These are phyloP conservation scores for Chlorops oryzae DNA, from an alignment of 1,140 invertebrate genomes.

Conservation along the genomic window DNA sequence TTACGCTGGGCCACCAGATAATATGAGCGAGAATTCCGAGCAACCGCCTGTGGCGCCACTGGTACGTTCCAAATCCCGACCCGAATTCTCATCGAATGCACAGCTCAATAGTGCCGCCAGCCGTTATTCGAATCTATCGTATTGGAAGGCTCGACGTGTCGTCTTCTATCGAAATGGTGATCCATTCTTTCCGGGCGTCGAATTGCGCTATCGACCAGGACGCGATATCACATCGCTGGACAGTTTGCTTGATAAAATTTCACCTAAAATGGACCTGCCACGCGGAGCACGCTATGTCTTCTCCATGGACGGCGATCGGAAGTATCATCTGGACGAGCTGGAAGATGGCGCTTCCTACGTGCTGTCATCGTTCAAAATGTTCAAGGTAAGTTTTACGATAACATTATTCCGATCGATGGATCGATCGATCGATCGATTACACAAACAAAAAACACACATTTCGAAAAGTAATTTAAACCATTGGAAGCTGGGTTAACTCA, in stretches of 20 bases:
- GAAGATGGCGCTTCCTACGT: constrained; percentile 87
- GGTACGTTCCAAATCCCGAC: constrained; percentile 43
- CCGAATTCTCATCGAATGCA: constrained; percentile 32
- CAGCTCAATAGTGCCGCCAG: constrained; percentile 36
- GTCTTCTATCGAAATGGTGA: constrained; percentile 92
- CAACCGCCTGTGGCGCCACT: constrained; percentile 43
- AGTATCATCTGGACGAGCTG: constrained; percentile 77
- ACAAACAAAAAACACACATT: too few relatives aligned
- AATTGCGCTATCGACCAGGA: constrained; percentile 81
- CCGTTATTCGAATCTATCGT: constrained; percentile 72
- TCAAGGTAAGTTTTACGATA: constrained; percentile 66
- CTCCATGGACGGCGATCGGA: constrained; percentile 79
- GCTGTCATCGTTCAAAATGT: constrained; percentile 84
- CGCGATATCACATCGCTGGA: constrained; percentile 83
- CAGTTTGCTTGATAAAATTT: constrained; percentile 75
- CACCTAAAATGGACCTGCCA: constrained; percentile 72
- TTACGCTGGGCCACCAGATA: constrained; percentile 25
- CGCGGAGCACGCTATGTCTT: constrained; percentile 84
- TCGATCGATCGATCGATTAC: too few relatives aligned
- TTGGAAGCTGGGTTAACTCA: too few relatives aligned
- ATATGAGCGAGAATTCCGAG: constrained; percentile 46
- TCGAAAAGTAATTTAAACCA: too few relatives aligned
- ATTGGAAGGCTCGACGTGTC: constrained; percentile 78
- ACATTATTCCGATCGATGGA: constrained; percentile 14
- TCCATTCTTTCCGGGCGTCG: constrained; percentile 81